Conservation (phyloP, 2,113 vertebrate genomes). For the Trogon surrucura region DNA sequence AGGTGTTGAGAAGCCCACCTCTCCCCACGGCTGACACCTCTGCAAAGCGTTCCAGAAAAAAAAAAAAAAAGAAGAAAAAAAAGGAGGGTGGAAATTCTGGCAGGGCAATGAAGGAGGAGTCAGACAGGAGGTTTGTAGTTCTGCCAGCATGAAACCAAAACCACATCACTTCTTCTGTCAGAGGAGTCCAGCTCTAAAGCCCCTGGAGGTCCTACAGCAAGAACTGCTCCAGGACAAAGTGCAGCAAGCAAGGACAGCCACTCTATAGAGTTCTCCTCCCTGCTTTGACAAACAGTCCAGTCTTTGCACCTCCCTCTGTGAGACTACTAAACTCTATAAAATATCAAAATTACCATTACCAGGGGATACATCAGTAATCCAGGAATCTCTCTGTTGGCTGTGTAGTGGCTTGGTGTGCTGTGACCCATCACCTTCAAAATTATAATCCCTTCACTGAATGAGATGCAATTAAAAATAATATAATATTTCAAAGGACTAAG, state of each 20-base stretch:
- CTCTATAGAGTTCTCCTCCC: background rate
- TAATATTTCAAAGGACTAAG: slow-evolving; percentile 59
- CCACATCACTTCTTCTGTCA: background rate
- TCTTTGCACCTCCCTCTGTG: background rate
- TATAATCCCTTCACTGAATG: slow-evolving; percentile 39
- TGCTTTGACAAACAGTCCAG: background rate
- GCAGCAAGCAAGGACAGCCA: background rate
- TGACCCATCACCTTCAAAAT: slow-evolving; percentile 26
- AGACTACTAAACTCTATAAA: slow-evolving; percentile 28
- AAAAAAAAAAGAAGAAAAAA: background rate
- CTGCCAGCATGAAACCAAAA: background rate
- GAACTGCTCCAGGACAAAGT: background rate
- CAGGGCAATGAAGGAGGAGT: background rate
- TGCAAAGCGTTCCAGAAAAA: background rate
- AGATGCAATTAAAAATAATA: slow-evolving; percentile 63
- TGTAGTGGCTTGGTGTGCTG: background rate
- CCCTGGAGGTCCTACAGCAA: background rate
- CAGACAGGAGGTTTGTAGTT: background rate
- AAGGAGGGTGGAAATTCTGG: background rate
- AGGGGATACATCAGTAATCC: slow-evolving; percentile 14
- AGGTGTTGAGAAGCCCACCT: background rate
- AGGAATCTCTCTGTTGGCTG: slow-evolving; percentile 2
- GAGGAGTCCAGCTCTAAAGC: background rate
- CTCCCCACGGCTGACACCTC: background rate
- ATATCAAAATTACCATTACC: slow-evolving; percentile 31